Base-by-base conservation (phyloP, 35 echinoderm and acorn worm species). In the Lytechinus pictus region DNA sequence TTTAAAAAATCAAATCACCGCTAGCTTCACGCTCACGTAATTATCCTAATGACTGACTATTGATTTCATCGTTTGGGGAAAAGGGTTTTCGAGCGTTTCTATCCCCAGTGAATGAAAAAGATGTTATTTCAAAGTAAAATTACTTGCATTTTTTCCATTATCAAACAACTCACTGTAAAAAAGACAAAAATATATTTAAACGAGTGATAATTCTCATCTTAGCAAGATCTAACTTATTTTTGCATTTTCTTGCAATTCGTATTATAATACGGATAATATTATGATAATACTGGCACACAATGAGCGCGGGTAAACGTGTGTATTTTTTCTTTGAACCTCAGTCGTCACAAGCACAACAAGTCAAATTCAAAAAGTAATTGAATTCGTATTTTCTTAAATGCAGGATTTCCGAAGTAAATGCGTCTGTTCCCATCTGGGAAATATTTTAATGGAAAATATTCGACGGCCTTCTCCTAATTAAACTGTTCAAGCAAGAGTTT, bases 401-500 rank as follows among this genome's bases (percentile, higher is more conserved):
- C 16, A n/a, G 66, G n/a, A 24, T n/a, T n/a, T 16, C 19, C 66
- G 19, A 79, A 79, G 66, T 79, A 79, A 79, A 79, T 24, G 66
- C 66, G 66, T 8, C 66, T 79, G 8, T 79, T 79, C 16, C 66
- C 66, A 79, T 6, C 3, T 24, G 66, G 19, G 66, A 79, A 79
- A 79, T 79, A 79, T 24, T 79, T 79, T 79, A 79, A 79, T 79
- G 66, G 66, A 79, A 79, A 24, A 79, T 79, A 79, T 79, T 79
- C 66, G 19, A 79, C 66, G 66, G 57, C 14, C 66, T 79, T 79
- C 14, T 58, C 66, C 21, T 79, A n/a, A 79, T 79, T 79, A 79
- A 24, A 24, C 66, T 79, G 66, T 6, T 79, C 6, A 79, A 7
- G 21, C 66, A 79, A 79, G 66, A 79, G 66, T 79, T 79, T 79